phyloP scores from a whole-genome alignment of 2,113 vertebrate genomes.

The Chionis minor region DNA sequence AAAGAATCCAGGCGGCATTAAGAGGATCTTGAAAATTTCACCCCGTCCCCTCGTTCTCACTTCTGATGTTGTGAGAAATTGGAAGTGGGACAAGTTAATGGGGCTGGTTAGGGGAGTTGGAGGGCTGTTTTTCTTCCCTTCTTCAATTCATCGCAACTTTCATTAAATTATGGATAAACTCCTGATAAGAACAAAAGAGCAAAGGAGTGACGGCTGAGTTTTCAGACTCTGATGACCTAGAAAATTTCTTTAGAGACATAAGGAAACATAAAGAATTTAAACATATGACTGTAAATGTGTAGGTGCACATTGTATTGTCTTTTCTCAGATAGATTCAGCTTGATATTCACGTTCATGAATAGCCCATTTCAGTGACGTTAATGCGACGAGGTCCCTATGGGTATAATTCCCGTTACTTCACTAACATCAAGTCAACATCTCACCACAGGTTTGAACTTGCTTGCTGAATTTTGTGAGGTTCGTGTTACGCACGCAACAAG shows the following conservation, averaged over 20 bases:
- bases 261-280: conserved; percentile 13
- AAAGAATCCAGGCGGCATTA: background rate
- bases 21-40: conserved; percentile 10
- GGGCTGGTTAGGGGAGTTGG: background rate
- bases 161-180: conserved; percentile 12
- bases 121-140: background rate
- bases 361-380: conserved; percentile 3
- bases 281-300: background rate
- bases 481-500: background rate
- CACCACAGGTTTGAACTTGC: background rate
- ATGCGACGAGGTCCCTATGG: background rate
- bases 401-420: background rate
- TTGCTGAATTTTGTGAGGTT: background rate
- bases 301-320: background rate
- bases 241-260: conserved; percentile 17
- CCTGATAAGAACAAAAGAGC: conserved; percentile 7
- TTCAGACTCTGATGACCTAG: conserved; percentile 29
- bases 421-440: background rate
- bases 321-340: background rate
- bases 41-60: background rate
- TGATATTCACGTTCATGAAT: background rate
- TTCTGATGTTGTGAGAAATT: background rate
- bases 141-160: background rate
- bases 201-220: conserved; percentile 9
- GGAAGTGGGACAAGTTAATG: background rate